Conservation (phyloP, 2,888 invertebrate species). For the Pandemis cinnamomeana region DNA sequence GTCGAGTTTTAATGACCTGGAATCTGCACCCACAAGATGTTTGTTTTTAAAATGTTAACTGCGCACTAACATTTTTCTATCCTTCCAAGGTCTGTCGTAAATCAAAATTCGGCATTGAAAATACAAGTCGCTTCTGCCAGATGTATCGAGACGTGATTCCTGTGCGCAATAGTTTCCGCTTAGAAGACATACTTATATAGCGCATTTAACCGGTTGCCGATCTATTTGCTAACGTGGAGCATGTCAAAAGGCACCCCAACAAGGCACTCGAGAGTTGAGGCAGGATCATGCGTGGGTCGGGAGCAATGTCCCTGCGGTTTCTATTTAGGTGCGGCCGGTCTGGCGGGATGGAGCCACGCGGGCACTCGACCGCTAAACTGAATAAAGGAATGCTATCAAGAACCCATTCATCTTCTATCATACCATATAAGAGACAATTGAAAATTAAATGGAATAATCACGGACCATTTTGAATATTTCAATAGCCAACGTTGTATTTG, state of each 20-base stretch:
- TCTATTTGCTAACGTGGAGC: conserved; percentile 36
- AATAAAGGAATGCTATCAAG: conserved; percentile 74
- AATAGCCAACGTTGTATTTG: background rate
- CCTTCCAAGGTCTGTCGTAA: conserved; percentile 44
- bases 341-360: conserved; percentile 76
- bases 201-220: conserved; percentile 15
- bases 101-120: conserved; percentile 31
- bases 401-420: conserved; percentile 55
- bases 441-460: background rate
- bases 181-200: background rate
- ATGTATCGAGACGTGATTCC: conserved; percentile 15
- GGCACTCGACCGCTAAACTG: conserved; percentile 75
- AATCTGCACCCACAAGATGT: conserved; percentile 48
- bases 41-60: conserved; percentile 47
- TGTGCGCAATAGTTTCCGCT: conserved; percentile 8
- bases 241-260: conserved; percentile 65
- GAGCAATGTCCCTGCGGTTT: conserved; percentile 84
- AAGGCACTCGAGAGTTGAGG: conserved; percentile 72
- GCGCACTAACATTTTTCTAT: conserved; percentile 46
- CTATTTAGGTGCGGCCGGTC: conserved; percentile 83
- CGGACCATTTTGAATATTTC: background rate
- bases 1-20: conserved; percentile 53
- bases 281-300: conserved; percentile 74
- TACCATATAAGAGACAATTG: conserved; percentile 8
- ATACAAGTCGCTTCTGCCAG: conserved; percentile 5